Conservation (phyloP, 2,113 vertebrate genomes). For the Melanocharis versteri region DNA sequence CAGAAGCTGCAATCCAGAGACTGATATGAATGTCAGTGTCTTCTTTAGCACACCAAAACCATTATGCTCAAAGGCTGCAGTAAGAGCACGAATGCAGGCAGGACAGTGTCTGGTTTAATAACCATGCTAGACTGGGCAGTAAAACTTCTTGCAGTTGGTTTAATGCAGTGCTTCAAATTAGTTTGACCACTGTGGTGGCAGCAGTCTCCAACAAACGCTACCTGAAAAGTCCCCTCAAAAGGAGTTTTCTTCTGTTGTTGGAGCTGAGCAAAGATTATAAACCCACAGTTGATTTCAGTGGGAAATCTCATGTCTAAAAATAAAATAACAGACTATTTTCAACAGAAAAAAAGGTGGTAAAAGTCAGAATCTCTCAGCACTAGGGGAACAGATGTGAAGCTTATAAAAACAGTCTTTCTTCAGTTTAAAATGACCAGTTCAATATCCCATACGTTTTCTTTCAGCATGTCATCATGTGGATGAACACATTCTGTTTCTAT, state of each 20-base stretch:
- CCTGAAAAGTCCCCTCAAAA: neutral
- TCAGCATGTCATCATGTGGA: neutral
- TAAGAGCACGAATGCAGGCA: neutral
- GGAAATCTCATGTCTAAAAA: constrained; percentile 1
- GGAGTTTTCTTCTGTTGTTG: neutral
- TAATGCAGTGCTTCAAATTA: neutral
- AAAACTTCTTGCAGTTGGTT: neutral
- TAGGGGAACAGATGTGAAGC: neutral
- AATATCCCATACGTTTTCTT: neutral
- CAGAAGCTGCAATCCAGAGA: constrained; percentile 11
- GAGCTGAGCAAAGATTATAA: neutral
- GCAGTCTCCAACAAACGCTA: neutral
- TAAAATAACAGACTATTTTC: neutral
- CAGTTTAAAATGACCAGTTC: neutral
- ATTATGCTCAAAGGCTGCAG: neutral
- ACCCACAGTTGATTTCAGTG: neutral
- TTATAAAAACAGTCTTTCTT: neutral
- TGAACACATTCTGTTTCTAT: neutral
- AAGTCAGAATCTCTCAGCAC: neutral
- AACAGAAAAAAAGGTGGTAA: neutral
- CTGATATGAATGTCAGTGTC: neutral
- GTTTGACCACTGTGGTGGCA: neutral
- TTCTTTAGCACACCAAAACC: neutral
- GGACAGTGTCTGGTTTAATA: neutral
- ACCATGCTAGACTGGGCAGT: neutral